Base-by-base conservation (phyloP, 2,797 vertebrate species). In the Tangara arthus region DNA sequence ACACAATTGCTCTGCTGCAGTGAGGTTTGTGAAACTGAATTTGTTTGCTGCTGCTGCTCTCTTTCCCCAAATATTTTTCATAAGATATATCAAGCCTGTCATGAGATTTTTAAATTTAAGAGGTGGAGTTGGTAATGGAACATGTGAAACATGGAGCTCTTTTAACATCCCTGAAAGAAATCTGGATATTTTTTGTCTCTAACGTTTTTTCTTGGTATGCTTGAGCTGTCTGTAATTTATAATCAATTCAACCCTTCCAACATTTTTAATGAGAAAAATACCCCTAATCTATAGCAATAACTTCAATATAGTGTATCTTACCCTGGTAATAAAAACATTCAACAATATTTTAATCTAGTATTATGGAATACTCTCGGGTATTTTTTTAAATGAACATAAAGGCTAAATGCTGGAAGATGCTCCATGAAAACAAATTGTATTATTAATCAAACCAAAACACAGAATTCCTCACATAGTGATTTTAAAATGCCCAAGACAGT, bases 371-470 rank as follows among this genome's bases (percentile, higher is more conserved):
- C 71, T 57, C 79, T 50, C 21, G 75, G 37, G 68, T 61, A 39
- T 78, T 80, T 76, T 91, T 91, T 77, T 1, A 76, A 92, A 92
- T 73, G 64, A 94, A 66, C 27, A 19, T 70, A 46, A 93, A 71
- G 46, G 11, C 41, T 87, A 53, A 77, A 78, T 89, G 52, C 75
- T 92, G 60, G 42, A 91, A 95, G 60, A 90, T 81, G 56, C 23
- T 84, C 47, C 37, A 70, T 73, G 85, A 87, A 87, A 94, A 80
- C 60, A 83, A 87, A 87, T 75, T 85, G 32, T 91, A 55, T 81
- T 92, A 89, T 91, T 96, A 94, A 93, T 91, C 84, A 96, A 95
- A 82, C 21, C 30, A 66, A 92, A 82, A 21, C 68, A 78, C 7
- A 53, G 47, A 63, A 49, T 92, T 93, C 37, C 87, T 56, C 64